A percentile compares a stretch with the other conserved stretches of the same genome.
These are phyloP conservation scores for Diploscapter pachys DNA, from an alignment of 1,140 invertebrate genomes.

Conservation along the genomic window DNA sequence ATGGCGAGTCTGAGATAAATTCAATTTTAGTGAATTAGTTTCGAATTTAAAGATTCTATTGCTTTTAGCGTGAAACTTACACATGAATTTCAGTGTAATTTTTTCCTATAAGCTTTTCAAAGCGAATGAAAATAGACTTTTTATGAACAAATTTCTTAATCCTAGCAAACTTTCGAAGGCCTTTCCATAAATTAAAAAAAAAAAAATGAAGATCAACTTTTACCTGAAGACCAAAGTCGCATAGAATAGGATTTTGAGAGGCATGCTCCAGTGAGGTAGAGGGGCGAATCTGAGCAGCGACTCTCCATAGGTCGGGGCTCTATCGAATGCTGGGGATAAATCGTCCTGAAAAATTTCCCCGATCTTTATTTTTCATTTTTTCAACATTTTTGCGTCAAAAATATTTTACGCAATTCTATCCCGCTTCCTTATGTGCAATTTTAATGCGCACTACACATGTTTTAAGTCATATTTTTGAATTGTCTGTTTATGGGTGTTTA, in stretches of 20 bases:
- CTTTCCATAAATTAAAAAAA: not conserved
- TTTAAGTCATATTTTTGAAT: no score
- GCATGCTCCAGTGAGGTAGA: not conserved
- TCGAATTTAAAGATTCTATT: not conserved
- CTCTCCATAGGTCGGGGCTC: not conserved
- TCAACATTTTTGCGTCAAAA: conserved; percentile 2
- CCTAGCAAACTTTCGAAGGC: conserved; percentile 1
- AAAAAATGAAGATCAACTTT: not conserved
- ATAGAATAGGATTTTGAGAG: conserved; percentile 12
- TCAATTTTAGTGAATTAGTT: not conserved
- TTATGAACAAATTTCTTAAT: not conserved
- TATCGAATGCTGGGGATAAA: conserved; percentile 6
- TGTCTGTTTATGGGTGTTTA: no score
- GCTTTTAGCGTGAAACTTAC: not conserved
- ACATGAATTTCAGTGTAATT: no score
- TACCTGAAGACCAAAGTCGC: conserved; percentile 2
- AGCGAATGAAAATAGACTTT: not conserved
- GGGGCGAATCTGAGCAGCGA: conserved; percentile 4
- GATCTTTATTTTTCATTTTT: not conserved
- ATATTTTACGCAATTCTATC: not conserved
- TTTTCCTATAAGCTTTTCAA: not conserved
- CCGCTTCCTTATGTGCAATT: conserved; percentile 15
- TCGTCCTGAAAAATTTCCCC: conserved; percentile 13
- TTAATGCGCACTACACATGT: not conserved
- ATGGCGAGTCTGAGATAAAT: conserved; percentile 15